These are phyloP conservation scores for Acipenser transmontanus DNA, from an alignment of 2,797 vertebrate genomes.

Conservation along the genomic window DNA sequence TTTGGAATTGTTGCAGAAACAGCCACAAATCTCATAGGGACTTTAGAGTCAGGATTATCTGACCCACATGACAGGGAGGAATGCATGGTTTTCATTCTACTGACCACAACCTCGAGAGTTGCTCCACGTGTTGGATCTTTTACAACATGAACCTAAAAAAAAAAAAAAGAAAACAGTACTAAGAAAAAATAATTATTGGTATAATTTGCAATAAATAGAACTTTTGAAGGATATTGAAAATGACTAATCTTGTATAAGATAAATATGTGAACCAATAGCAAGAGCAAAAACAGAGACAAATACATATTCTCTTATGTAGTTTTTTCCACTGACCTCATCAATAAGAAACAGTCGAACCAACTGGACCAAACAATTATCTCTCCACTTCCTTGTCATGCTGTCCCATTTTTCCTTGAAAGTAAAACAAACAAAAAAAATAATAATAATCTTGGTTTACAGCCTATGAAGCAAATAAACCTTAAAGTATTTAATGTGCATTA, in stretches of 20 bases:
- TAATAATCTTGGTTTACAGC: slow-evolving; percentile 11
- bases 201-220: no score
- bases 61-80: slow-evolving; percentile 49
- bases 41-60: slow-evolving; percentile 43
- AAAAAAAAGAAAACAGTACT: background rate
- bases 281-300: slow-evolving; percentile 27
- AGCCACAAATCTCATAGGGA: slow-evolving; percentile 83
- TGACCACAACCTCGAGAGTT: slow-evolving; percentile 92
- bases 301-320: background rate
- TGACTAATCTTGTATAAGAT: no score
- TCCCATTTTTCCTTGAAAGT: slow-evolving; percentile 91
- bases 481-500: slow-evolving; percentile 18
- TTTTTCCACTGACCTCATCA: slow-evolving; percentile 64
- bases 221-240: no score
- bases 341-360: slow-evolving; percentile 89
- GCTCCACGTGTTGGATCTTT: slow-evolving; percentile 89
- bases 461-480: slow-evolving; percentile 18
- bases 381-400: slow-evolving; percentile 95
- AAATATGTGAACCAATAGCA: no score
- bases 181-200: background rate
- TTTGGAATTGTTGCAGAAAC: slow-evolving; percentile 96
- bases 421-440: slow-evolving; percentile 22
- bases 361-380: slow-evolving; percentile 82
- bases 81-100: slow-evolving; percentile 92
- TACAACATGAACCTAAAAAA: slow-evolving; percentile 79